phyloP scores from a whole-genome alignment of 1,140 invertebrate species.

The Heliothis subflexa region DNA sequence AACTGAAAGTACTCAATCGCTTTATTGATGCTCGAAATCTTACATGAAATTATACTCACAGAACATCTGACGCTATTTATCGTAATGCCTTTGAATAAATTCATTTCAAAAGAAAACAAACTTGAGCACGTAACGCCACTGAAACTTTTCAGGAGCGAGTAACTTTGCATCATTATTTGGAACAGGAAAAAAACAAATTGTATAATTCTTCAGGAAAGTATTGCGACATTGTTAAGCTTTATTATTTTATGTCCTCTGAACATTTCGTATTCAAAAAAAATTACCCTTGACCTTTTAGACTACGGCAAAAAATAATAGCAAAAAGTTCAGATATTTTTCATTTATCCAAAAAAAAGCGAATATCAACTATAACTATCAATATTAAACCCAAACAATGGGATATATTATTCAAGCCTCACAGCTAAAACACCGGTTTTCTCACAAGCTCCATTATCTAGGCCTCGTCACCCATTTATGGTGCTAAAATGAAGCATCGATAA shows the following conservation, averaged over 20 bases:
- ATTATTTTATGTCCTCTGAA: neutral
- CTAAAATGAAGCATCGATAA: conserved; percentile 64
- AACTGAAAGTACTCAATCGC: neutral
- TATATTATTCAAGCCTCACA: neutral
- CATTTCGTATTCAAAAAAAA: too few relatives aligned
- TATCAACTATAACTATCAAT: neutral
- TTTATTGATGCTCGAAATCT: neutral
- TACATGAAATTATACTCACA: neutral
- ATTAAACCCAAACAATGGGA: conserved; percentile 1
- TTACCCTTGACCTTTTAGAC: too few relatives aligned
- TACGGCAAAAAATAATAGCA: too few relatives aligned
- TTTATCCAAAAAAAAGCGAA: neutral
- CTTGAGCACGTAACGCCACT: neutral
- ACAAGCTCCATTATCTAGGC: conserved; percentile 40
- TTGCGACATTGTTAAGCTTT: neutral
- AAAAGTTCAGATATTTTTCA: neutral
- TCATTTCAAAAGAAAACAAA: conserved; percentile 8
- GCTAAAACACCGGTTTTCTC: conserved; percentile 31
- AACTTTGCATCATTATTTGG: conserved; percentile 4
- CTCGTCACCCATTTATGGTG: conserved; percentile 60
- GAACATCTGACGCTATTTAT: neutral
- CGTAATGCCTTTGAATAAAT: neutral
- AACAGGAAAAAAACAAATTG: conserved; percentile 1
- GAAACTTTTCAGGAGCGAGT: neutral
- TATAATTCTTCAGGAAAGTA: neutral